Base-by-base conservation (phyloP, 2,797 vertebrate genomes). In the Leptodon cayanensis region DNA sequence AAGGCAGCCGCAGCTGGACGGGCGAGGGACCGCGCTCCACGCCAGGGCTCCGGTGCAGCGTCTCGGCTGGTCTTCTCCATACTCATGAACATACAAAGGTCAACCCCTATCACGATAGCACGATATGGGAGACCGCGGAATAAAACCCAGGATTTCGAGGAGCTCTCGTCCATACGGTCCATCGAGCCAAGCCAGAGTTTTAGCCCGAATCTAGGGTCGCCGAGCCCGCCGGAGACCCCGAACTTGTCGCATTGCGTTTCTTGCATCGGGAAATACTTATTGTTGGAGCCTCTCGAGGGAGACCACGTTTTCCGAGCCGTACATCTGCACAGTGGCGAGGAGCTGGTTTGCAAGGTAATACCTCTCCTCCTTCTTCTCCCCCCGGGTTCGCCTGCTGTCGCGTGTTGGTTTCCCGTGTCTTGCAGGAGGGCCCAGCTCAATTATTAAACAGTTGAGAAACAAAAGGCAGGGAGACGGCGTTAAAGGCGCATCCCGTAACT, bases 51-150 rank as follows among this genome's bases (percentile, higher is more conserved):
- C 90, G 81, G 85, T 96, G 79, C 96, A 87, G 92, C 94, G 90
- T 88, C 96, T 95, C 91, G 96, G 96, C 95, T 93, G 94, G 97
- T 80, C 92, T 98, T 98, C 98, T 97, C 94, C 97, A 99, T 99
- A 99, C 99, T 98, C 99, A 99, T 99, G 99, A 99, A 99, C 99
- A 99, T 99, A 99, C 99, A 99, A 98, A 99, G 99, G 98, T 99
- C 99, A 97, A 99, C 98, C 99, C 99, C 99, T 97, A 99, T 99
- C 98, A 99, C 99, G 98, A 99, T 99, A 98, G 98, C 99, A 98
- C 99, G 99, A 97, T 99, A 99, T 99, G 99, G 99, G 98, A 98
- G 99, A 99, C 98, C 99, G 97, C 98, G 99, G 98, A 99, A 99
- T 98, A 99, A 99, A 99, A 98, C 98, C 97, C 99, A 99, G 98